Base-by-base conservation (phyloP, 2,888 invertebrate species). In the Apeira syringaria region DNA sequence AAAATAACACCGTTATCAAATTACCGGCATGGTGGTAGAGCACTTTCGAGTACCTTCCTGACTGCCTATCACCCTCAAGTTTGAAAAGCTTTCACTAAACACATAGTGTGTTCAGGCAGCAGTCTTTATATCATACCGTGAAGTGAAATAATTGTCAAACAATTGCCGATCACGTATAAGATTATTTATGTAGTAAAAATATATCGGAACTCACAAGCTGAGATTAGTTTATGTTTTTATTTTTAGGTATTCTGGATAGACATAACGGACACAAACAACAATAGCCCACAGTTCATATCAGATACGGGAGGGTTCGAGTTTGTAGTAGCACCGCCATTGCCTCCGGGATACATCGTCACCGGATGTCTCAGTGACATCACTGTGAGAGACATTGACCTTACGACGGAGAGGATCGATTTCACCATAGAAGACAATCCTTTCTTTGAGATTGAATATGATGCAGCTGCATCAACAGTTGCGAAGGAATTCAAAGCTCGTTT, bases 311-410 rank as follows among this genome's bases (percentile, higher is more conserved):
- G 51, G 10, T 87, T 80, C 47, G 69, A 64, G 12, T 90, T 82
- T 48, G 72, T 59, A 2, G 61, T 92, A n/a, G 74, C 85, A 2
- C 82, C 90, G 22, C 92, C 92, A 1, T 47, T 89, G 31, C 80
- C 90, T 25, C 87, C 88, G 5, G 80, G 82, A 1, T 80, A 70
- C 42, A 57, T 74, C 8, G 63, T 92, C 13, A 84, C 90, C 1
- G 70, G 79, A 6, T 81, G 84, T 33, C 66, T 80, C n/a, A 75
- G 82, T 26, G 67, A 73, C 15, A 79, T 92, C 6, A 65, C 61
- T 29, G 91, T 80, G 0, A 70, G 79, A 53, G 92, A 92, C 59
- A 76, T 91, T 12, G 92, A 92, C 61, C 80, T 92, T 5, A 89
- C 91, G 0, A 92, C 90, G 0, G 50, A 67, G 11, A 64, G 64